Conservation (phyloP, 1,140 invertebrate species). For the Magallana gigas region DNA sequence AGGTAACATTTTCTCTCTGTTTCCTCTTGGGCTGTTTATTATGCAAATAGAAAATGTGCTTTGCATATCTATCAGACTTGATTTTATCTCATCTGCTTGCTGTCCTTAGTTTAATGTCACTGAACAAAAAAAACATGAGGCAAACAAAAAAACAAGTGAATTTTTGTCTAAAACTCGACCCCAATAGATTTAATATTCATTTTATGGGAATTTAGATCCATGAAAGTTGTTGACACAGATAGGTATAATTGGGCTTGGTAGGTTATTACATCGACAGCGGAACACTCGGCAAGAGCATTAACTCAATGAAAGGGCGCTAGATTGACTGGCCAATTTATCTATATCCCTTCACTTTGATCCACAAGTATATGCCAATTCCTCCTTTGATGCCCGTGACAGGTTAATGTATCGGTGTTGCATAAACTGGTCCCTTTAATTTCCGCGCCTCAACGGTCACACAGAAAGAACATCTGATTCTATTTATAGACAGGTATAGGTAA, state of each 20-base stretch:
- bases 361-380: neutral
- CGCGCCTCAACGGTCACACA: neutral
- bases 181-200: too few relatives aligned
- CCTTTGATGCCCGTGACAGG: neutral
- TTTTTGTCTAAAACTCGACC: too few relatives aligned
- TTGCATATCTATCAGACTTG: neutral
- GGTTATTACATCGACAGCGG: too few relatives aligned
- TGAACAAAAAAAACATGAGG: too few relatives aligned
- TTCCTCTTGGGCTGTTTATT: neutral
- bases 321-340: neutral
- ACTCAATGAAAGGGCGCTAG: neutral
- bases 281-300: too few relatives aligned
- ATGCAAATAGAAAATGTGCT: slow-evolving; percentile 4
- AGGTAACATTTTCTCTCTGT: neutral
- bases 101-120: too few relatives aligned
- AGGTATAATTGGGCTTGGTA: too few relatives aligned
- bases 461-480: neutral
- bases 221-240: too few relatives aligned
- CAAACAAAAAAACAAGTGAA: too few relatives aligned
- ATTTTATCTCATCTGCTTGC: too few relatives aligned
- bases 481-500: slow-evolving; percentile 25
- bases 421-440: slow-evolving; percentile 32
- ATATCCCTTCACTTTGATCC: slow-evolving; percentile 15
- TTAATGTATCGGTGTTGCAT: slow-evolving; percentile 18
- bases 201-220: too few relatives aligned